A percentile compares a stretch with the other conserved stretches of the same genome.
These are phyloP conservation scores for Sebastes minor DNA, from an alignment of 2,797 vertebrate genomes.

Conservation along the genomic window DNA sequence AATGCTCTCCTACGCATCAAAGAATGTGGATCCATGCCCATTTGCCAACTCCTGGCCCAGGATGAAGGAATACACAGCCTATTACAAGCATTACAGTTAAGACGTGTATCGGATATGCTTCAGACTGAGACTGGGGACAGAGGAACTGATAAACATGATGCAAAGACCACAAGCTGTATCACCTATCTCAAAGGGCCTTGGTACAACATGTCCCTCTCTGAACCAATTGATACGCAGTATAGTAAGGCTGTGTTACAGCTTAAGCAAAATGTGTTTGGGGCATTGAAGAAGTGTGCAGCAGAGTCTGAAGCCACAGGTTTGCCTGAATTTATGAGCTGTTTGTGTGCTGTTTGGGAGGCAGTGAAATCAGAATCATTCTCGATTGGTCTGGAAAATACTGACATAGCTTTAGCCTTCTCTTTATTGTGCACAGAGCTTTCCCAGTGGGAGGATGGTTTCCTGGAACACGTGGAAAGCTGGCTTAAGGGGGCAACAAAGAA, in stretches of 20 bases:
- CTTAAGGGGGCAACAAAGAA: constrained; percentile 54
- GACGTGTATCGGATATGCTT: constrained; percentile 63
- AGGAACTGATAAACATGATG: neutral
- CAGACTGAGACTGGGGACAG: constrained; percentile 34
- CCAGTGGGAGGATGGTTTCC: constrained; percentile 63
- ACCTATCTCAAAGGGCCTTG: constrained; percentile 81
- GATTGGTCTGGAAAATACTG: constrained; percentile 71
- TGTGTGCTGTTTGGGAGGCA: constrained; percentile 79
- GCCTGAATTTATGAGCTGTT: constrained; percentile 77
- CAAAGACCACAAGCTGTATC: constrained; percentile 46
- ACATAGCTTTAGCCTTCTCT: constrained; percentile 74
- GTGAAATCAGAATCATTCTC: constrained; percentile 72
- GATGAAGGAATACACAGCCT: constrained; percentile 66
- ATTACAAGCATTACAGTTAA: constrained; percentile 70
- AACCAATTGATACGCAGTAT: constrained; percentile 76
- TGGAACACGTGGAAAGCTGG: constrained; percentile 72
- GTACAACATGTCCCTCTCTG: constrained; percentile 74
- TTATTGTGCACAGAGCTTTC: constrained; percentile 74
- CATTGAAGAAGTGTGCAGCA: constrained; percentile 70
- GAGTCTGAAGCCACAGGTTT: constrained; percentile 67
- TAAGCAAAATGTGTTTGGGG: constrained; percentile 79
- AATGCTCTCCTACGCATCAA: constrained; percentile 75
- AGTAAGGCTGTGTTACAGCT: constrained; percentile 78
- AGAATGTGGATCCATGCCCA: constrained; percentile 62
- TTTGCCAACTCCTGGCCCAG: constrained; percentile 68